These are phyloP conservation scores for Carollia perspicillata DNA, from an alignment of 2,113 vertebrate genomes.

Conservation along the genomic window DNA sequence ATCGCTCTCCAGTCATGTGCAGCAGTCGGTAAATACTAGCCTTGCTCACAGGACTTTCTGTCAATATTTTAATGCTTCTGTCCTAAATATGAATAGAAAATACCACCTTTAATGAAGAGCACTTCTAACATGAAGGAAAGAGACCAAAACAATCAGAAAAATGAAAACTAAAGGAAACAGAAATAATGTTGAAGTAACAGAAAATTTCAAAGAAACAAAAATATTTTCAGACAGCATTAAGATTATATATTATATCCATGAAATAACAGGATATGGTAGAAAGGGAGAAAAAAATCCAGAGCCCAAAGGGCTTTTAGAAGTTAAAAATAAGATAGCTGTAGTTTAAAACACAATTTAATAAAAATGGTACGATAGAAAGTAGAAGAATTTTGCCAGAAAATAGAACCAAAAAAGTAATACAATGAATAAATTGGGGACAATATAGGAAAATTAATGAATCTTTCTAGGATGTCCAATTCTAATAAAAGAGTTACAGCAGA, in stretches of 20 bases:
- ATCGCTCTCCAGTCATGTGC: neutral
- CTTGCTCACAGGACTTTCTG: neutral
- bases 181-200: neutral
- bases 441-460: neutral
- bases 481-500: neutral
- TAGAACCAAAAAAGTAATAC: neutral
- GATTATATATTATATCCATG: neutral
- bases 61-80: neutral
- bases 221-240: neutral
- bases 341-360: neutral
- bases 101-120: neutral
- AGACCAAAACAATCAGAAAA: neutral
- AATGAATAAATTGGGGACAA: neutral
- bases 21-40: neutral
- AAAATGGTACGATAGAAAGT: neutral
- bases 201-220: neutral
- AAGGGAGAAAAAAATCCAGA: neutral
- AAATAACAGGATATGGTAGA: neutral
- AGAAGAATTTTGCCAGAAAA: neutral
- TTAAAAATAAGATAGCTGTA: neutral
- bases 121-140: neutral
- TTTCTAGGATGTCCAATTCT: neutral
- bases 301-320: neutral
- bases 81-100: neutral
- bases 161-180: neutral